These are phyloP conservation scores for Athrips mouffetella DNA, from an alignment of 2,888 invertebrate genomes.

Conservation along the genomic window DNA sequence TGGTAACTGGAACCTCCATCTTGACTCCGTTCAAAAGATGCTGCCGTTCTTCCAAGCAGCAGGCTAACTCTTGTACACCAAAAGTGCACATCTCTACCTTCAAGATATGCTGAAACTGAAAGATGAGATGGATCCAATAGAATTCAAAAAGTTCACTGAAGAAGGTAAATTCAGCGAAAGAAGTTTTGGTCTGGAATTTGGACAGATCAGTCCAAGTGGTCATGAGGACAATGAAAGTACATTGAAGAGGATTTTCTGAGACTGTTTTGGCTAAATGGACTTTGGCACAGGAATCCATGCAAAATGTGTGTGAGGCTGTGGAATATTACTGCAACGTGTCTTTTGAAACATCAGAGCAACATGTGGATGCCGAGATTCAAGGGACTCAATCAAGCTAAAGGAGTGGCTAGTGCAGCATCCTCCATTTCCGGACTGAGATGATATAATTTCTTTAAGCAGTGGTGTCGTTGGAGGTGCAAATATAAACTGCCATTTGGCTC, in stretches of 20 bases:
- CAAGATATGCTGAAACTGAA: no score
- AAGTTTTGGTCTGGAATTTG: not conserved
- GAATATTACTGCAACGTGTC: not conserved
- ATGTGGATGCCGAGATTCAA: not conserved
- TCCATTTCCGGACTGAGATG: not conserved
- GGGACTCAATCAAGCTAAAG: not conserved
- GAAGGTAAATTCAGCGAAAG: not conserved
- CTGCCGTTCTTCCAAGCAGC: constrained; percentile 1
- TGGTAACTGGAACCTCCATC: not conserved
- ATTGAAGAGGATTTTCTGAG: not conserved
- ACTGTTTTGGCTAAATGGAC: not conserved
- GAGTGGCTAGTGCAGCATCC: not conserved
- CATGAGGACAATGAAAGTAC: not conserved
- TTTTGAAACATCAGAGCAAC: not conserved
- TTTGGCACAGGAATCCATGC: not conserved
- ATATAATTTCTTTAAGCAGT: not conserved
- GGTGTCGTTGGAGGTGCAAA: not conserved
- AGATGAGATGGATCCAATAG: not conserved
- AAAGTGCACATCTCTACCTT: not conserved
- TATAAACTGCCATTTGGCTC: not conserved
- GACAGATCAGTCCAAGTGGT: not conserved
- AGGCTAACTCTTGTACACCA: no score
- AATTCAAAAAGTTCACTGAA: not conserved
- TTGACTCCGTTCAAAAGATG: not conserved
- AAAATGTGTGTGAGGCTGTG: not conserved